A percentile compares a stretch with the other conserved stretches of the same genome.
Evolutionary conservation across 1,140 invertebrate species (phyloP).

Genomic region (Rhopalosiphum maidis): DNA sequence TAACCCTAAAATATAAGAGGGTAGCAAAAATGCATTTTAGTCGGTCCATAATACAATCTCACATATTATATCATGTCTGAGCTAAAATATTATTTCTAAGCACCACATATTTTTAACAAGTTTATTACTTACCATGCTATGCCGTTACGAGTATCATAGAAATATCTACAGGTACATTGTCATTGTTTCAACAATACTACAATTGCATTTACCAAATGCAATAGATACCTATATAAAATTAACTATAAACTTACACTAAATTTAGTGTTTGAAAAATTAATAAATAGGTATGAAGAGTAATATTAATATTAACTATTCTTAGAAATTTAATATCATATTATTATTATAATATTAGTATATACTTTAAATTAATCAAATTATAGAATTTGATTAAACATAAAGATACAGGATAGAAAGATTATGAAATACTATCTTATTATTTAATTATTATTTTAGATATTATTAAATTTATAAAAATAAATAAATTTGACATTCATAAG

Average conservation of each 20-base stretch:
- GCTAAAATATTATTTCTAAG: background rate
- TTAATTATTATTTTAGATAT: background rate
- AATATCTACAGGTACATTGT: background rate
- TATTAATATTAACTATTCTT: background rate
- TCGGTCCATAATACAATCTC: background rate
- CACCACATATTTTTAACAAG: background rate
- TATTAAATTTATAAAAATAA: background rate
- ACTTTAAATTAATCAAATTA: background rate
- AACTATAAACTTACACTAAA: background rate
- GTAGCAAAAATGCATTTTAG: background rate
- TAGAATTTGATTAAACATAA: background rate
- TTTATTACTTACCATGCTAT: background rate
- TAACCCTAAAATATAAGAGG: slow-evolving; percentile 26
- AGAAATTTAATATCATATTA: background rate
- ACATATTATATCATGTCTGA: background rate
- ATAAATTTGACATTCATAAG: background rate
- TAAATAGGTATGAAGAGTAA: background rate
- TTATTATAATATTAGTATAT: too few species aligned
- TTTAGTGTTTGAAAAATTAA: background rate
- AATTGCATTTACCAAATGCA: background rate
- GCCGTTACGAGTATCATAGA: background rate
- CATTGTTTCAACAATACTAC: background rate
- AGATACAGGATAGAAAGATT: background rate
- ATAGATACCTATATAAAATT: background rate
- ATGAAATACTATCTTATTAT: background rate